A percentile compares a stretch with the other conserved stretches of the same genome.
phyloP scores from a whole-genome alignment of 2,888 invertebrate genomes.

The Zhuqinia jingwanae region DNA sequence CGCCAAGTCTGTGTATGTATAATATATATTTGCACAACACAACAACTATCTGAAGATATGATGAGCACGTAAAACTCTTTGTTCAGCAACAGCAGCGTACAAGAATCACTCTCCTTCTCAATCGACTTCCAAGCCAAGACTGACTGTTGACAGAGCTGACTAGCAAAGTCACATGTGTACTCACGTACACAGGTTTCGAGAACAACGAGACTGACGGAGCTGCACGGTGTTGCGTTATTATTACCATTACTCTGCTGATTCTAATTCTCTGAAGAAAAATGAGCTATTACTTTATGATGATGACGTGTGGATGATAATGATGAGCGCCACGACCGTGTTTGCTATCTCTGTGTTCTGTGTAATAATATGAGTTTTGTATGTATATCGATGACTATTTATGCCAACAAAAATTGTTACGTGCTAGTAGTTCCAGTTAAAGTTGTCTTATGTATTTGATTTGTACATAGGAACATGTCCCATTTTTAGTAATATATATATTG shows the following conservation, averaged over 20 bases:
- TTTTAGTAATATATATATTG: too few species aligned
- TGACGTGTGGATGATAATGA: not conserved
- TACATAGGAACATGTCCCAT: too few species aligned
- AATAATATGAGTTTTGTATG: too few species aligned
- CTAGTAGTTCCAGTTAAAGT: too few species aligned
- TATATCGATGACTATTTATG: too few species aligned
- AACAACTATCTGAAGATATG: not conserved
- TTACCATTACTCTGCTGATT: too few species aligned
- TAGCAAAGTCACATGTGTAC: constrained; percentile 21
- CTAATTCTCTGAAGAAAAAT: too few species aligned
- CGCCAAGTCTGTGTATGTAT: not conserved
- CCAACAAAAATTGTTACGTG: too few species aligned
- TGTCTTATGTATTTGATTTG: too few species aligned
- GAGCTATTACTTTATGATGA: not conserved
- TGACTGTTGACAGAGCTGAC: constrained; percentile 1
- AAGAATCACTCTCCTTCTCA: constrained; percentile 25
- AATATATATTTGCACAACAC: not conserved
- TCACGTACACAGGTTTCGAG: too few species aligned
- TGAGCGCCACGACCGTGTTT: too few species aligned
- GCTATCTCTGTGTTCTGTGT: too few species aligned
- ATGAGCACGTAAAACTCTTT: not conserved
- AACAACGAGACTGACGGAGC: not conserved
- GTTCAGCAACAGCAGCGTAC: not conserved
- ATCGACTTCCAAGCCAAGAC: constrained; percentile 37
- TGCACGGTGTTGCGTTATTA: not conserved